Conservation (phyloP, 1,140 invertebrate genomes). For the Drosophila aff. region DNA sequence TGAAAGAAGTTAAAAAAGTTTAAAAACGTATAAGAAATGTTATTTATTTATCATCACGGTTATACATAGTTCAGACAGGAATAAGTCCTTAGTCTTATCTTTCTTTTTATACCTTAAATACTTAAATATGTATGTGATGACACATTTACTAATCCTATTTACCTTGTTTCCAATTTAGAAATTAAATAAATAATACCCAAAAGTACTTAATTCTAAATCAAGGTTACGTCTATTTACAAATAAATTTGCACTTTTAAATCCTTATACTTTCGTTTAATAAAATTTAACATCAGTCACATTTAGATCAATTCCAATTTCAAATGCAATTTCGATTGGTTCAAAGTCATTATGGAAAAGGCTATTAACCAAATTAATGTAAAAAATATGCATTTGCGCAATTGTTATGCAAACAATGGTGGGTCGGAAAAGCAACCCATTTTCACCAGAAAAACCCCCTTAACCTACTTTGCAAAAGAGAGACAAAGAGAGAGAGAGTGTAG, state of each 20-base stretch:
- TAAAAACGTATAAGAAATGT: neutral
- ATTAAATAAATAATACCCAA: neutral
- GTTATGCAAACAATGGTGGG: constrained; percentile 33
- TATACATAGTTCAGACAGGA: neutral
- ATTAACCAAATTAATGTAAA: constrained; percentile 26
- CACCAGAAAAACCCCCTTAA: constrained; percentile 33
- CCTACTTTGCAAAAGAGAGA: constrained; percentile 34
- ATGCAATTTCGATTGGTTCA: constrained; percentile 32
- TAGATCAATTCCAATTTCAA: constrained; percentile 16
- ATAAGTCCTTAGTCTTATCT: neutral
- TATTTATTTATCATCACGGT: neutral
- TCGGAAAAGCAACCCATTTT: neutral
- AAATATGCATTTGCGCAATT: constrained; percentile 34
- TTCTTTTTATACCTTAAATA: neutral
- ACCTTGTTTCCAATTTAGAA: neutral
- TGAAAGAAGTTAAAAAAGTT: neutral
- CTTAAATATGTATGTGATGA: neutral
- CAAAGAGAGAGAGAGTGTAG: neutral
- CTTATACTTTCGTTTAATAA: neutral
- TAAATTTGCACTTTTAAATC: neutral
- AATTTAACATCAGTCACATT: neutral
- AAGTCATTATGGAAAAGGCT: constrained; percentile 19
- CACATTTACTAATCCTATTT: no score
- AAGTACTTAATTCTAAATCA: neutral
- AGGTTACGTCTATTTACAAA: no score